Evolutionary conservation across 2,888 invertebrate species (phyloP), one percentile per base, ranked within the genome.

Genomic region (Polietes domitor): DNA sequence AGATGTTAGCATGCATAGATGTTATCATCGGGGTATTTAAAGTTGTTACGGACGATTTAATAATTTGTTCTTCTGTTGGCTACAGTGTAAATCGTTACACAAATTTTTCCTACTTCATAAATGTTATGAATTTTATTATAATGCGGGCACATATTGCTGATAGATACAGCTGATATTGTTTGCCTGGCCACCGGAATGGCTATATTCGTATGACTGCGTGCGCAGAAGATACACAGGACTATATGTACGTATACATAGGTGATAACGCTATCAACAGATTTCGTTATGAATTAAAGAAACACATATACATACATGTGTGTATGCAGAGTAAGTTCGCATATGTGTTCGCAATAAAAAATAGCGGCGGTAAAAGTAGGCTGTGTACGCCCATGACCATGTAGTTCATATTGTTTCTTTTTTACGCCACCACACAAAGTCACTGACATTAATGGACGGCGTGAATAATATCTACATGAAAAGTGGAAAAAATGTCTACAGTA

Each of bases 81-180:
- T 37, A 37, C 37, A 37, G 37, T 37, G 37, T 37, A 37, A 37
- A 37, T 37, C 37, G 37, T 9, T 1, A 12, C 37, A 32, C 32
- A 32, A 32, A 7, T 32, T 32, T 32, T 32, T 32, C 5, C 5
- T 32, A 32, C 32, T 32, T 32, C 32, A 37, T 37, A 37, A n/a
- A 7, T 19, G 50, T 3, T n/a, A 50, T 50, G 50, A n/a, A 50
- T 50, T n/a, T n/a, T 50, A 50, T 50, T 50, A 65, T 15, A 65
- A 65, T 65, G n/a, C n/a, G 37, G 63, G 17, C 32, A 12, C 63
- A 50, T 50, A 50, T 50, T 50, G 50, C 4, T 50, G 50, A 50
- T 50, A 50, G 50, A 50, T 50, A 50, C 50, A n/a, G 19, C 50
- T 19, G 37, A 50, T 50, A 50, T 50, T 17, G 17, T 50, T 17